Evolutionary conservation across 2,797 vertebrate genomes (phyloP).

Genomic region (Gymnodraco acuticeps): DNA sequence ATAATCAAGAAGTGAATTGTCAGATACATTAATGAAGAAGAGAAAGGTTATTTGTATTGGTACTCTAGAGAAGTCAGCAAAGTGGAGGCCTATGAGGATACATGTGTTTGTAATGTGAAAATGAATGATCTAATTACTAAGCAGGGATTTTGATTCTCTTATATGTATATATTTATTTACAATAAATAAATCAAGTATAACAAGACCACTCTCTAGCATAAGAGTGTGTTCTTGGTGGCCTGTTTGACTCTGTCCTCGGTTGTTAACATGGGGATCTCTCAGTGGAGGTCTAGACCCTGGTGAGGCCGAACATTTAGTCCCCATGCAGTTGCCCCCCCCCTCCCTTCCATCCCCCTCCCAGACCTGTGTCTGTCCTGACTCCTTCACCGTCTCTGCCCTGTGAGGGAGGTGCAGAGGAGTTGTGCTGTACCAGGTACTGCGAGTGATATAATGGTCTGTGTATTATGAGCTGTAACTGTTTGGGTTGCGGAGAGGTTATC

Average conservation of each 20-base stretch:
- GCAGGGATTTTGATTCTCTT: neutral
- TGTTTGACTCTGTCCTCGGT: constrained; percentile 27
- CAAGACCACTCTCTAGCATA: neutral
- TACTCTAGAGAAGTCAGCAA: neutral
- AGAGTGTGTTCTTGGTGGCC: neutral
- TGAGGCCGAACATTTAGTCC: constrained; percentile 22
- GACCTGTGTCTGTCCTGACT: constrained; percentile 43
- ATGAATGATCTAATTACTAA: neutral
- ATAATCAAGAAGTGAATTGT: neutral
- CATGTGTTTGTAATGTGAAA: neutral
- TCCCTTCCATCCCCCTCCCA: constrained; percentile 1
- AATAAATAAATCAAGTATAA: neutral
- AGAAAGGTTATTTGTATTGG: neutral
- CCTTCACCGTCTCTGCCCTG: constrained; percentile 39
- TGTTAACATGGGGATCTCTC: constrained; percentile 55
- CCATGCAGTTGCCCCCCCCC: too few species aligned
- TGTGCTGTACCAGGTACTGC: constrained; percentile 75
- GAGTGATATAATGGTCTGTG: constrained; percentile 72
- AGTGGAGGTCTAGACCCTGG: constrained; percentile 62
- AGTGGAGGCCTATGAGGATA: neutral
- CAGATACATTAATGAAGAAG: neutral
- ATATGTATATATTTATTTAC: neutral
- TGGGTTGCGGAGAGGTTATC: constrained; percentile 80
- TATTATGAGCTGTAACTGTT: constrained; percentile 75
- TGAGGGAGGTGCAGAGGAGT: constrained; percentile 66